Conservation (phyloP, 2,888 invertebrate species). For the Perithous albicinctus region DNA sequence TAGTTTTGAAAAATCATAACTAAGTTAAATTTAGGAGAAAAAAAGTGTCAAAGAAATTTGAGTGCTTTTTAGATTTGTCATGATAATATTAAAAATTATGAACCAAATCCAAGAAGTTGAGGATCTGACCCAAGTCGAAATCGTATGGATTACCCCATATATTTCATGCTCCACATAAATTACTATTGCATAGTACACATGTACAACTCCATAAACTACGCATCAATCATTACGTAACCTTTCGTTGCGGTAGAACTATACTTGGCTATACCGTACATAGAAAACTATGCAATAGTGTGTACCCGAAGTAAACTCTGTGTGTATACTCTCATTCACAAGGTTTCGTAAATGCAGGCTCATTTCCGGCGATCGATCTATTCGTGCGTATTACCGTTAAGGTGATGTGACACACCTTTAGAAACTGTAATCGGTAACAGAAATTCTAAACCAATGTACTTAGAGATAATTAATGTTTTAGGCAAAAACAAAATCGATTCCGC, state of each 20-base stretch:
- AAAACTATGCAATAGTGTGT: background rate
- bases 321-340: slow-evolving; percentile 4
- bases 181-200: background rate
- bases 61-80: background rate
- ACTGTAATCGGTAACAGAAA: too few relatives aligned
- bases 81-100: too few relatives aligned
- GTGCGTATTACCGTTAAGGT: slow-evolving; percentile 41
- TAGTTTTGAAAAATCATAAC: too few relatives aligned
- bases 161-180: background rate
- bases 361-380: slow-evolving; percentile 46
- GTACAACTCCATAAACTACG: background rate
- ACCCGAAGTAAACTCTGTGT: background rate
- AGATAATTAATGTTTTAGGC: too few relatives aligned
- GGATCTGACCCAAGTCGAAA: too few relatives aligned
- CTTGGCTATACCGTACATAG: background rate
- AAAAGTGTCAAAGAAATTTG: background rate
- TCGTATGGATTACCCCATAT: background rate
- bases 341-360: slow-evolving; percentile 40
- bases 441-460: too few relatives aligned
- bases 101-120: too few relatives aligned
- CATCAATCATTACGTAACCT: slow-evolving; percentile 30
- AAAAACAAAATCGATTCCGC: too few relatives aligned
- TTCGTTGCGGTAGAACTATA: background rate
- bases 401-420: too few relatives aligned
- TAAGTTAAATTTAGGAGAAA: too few relatives aligned